Base-by-base conservation (phyloP, 2,113 vertebrate genomes). In the Camelus dromedarius region DNA sequence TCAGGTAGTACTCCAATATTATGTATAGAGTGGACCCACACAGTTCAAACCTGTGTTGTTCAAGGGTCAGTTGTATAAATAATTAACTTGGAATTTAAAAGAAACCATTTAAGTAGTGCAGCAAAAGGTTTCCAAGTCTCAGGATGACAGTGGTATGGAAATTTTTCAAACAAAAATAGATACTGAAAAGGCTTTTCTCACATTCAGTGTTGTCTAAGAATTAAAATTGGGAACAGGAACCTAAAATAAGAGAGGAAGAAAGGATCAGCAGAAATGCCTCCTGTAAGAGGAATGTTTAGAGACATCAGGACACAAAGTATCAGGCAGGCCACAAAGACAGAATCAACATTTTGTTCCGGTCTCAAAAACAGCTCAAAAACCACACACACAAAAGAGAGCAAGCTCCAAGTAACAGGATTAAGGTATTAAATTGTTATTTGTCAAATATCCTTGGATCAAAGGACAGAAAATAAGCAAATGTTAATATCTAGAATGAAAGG, bases 81-180 rank as follows among this genome's bases (percentile, higher is more conserved):
- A 86, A 56, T 22, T 48, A 80, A 54, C 11, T 38, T 64, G 56
- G 38, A 72, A 83, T 79, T 88, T 64, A 70, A n/a, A 85, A 81
- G 28, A 88, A 87, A 38, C 24, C 46, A 79, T 50, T 64, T 92
- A 93, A 83, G 35, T 50, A 32, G 6, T 69, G 4, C 75, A 70
- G 11, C 73, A 93, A 58, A 92, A 64, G 3, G 8, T 35, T 90
- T 76, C 42, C 12, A 91, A 86, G n/a, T 93, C 58, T 90, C 52
- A n/a, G 79, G 52, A 76, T 75, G 19, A 87, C n/a, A 93, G 60
- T 30, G 42, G 38, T 64, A 70, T 14, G 18, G 28, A 46, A 90
- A 75, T 38, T 90, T 86, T 95, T 86, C 83, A 88, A 92, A 96
- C n/a, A 58, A 87, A 94, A 62, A 76, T 2, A 93, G 50, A 86